Percentiles rank a stretch among this genome's conserved stretches.
Evolutionary conservation across 2,797 vertebrate species (phyloP).

Genomic region (Danio kyathit): DNA sequence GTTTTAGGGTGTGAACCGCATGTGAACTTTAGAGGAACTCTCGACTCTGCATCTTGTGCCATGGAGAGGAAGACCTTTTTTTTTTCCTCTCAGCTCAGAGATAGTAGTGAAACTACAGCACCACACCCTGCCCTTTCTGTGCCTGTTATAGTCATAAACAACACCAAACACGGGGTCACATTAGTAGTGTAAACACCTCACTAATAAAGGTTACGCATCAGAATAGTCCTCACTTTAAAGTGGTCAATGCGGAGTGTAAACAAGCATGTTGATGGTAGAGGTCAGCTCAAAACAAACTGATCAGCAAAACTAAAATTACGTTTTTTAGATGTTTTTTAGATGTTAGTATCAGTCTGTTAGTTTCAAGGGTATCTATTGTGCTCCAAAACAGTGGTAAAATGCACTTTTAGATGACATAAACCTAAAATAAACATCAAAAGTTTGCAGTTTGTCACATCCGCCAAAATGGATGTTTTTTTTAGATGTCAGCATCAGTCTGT

Average conservation of each 20-base stretch:
- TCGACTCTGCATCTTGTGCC: slow-evolving; percentile 58
- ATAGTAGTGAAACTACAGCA: slow-evolving; percentile 54
- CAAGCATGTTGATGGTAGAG: slow-evolving; percentile 17
- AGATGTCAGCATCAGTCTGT: too few relatives aligned
- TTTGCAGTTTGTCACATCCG: too few relatives aligned
- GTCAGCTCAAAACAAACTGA: not conserved
- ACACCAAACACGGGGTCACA: slow-evolving; percentile 7
- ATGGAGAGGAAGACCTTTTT: slow-evolving; percentile 38
- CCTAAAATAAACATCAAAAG: too few relatives aligned
- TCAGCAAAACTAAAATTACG: too few relatives aligned
- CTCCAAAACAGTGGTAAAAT: too few relatives aligned
- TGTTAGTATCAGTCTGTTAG: too few relatives aligned
- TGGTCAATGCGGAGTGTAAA: not conserved
- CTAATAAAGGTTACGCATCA: not conserved
- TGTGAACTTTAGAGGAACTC: slow-evolving; percentile 60
- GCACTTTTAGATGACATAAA: too few relatives aligned
- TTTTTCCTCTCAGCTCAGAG: slow-evolving; percentile 44
- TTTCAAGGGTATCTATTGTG: too few relatives aligned
- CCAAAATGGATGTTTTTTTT: too few relatives aligned
- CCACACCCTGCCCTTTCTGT: slow-evolving; percentile 66
- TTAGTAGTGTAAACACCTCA: slow-evolving; percentile 33
- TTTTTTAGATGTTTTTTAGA: too few relatives aligned
- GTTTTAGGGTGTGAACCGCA: slow-evolving; percentile 75
- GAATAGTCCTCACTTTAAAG: not conserved
- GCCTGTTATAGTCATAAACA: slow-evolving; percentile 46